phyloP scores from a whole-genome alignment of 2,888 invertebrate genomes.

The Mesoligia furuncula region DNA sequence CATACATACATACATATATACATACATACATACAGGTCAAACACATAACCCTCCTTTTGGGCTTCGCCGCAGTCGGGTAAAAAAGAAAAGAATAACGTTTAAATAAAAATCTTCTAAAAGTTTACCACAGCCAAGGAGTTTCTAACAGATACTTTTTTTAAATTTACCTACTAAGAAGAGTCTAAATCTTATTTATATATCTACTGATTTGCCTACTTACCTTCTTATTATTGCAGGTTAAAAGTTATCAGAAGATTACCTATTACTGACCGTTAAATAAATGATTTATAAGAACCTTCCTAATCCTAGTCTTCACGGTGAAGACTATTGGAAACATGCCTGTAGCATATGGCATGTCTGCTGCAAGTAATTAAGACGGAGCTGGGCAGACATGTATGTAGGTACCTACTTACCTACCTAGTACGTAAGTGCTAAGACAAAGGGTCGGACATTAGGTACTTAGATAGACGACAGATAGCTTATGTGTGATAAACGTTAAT shows the following conservation, averaged over 20 bases:
- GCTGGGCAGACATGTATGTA: conserved; percentile 16
- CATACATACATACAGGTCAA: no score
- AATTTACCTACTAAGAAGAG: neutral
- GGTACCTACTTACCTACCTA: conserved; percentile 2
- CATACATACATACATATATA: no score
- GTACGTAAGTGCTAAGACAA: conserved; percentile 15
- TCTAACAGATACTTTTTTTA: no score
- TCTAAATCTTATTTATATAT: neutral
- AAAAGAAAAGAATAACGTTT: no score
- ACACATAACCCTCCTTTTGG: no score
- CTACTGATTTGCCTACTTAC: no score
- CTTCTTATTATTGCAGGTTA: neutral
- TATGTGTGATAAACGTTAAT: neutral
- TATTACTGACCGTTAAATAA: neutral
- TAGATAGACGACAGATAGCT: neutral
- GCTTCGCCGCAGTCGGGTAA: no score
- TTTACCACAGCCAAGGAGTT: no score
- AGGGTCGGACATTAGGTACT: neutral
- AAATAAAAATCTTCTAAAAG: no score
- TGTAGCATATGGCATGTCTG: conserved; percentile 23
- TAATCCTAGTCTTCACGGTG: neutral
- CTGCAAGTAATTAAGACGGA: conserved; percentile 32
- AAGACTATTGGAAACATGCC: neutral
- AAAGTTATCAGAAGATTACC: neutral
- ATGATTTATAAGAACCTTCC: neutral